Base-by-base conservation (phyloP, 2,113 vertebrate species). In the Boulengerochromis microlepis region DNA sequence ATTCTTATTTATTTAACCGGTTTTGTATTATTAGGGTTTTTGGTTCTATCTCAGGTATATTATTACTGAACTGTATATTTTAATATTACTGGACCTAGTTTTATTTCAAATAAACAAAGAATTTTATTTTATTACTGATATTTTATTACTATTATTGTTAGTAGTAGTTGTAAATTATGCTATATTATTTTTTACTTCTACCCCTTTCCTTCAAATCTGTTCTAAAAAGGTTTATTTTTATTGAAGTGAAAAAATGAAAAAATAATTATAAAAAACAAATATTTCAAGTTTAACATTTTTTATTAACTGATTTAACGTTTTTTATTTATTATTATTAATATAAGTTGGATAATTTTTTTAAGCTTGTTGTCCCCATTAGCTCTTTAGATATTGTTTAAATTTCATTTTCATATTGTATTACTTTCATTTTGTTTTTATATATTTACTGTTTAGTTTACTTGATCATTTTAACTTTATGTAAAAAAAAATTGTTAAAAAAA, bases 1-100 rank as follows among this genome's bases (percentile, higher is more conserved):
- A 66, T 66, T 38, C 33, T 38, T 66, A 8, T 66, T 66, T 66
- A 5, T 69, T 40, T 22, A 9, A 22, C 4, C 3, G 0, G 12
- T 69, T 69, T 40, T 4, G 7, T 38, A 1, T 15, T 69, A 9
- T 69, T 69, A 0, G 35, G 4, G 0, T 15, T 22, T 18, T 66
- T 22, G 33, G 64, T 38, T 69, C 33, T 13, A 0, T 66, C 3
- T 22, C 19, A 13, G 19, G 2, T 22, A 22, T 1, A n/a, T 66
- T 22, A 69, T 15, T 69, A 69, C 33, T 69, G 19, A 69, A 40
- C 0, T 69, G 33, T 8, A 40, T 8, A 5, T 9, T 69, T 69
- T 13, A 66, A 66, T 66, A 38, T 38, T 8, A 13, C 61, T 66
- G 61, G 10, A 66, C 61, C 0, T 66, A 2, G 11, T 69, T 66